Percentiles rank a stretch among this genome's conserved stretches.
These are phyloP conservation scores for Hippocampus guttulatus DNA, from an alignment of 2,113 vertebrate genomes.

Conservation along the genomic window DNA sequence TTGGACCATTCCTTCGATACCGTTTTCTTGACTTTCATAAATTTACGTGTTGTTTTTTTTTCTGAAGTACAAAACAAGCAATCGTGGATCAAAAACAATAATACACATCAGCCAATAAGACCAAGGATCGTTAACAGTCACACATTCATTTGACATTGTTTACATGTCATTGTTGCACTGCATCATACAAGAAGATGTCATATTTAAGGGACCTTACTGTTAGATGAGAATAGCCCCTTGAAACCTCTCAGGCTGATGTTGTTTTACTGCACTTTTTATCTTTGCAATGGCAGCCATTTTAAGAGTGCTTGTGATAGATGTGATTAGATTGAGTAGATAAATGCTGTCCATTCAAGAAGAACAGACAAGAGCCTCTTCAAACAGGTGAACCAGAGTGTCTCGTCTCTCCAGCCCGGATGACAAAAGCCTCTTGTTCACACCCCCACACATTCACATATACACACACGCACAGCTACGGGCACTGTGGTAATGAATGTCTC, in stretches of 20 bases:
- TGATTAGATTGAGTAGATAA: neutral
- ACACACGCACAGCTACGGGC: slow-evolving; percentile 8
- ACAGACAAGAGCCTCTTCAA: slow-evolving; percentile 4
- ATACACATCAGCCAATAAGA: no score
- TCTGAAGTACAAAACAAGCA: no score
- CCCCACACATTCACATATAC: neutral
- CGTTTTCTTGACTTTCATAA: no score
- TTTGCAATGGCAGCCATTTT: neutral
- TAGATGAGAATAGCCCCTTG: neutral
- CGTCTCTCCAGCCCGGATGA: slow-evolving; percentile 26
- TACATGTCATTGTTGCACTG: no score
- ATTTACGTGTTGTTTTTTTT: no score
- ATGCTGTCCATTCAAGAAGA: neutral
- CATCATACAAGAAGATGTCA: neutral
- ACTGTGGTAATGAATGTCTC: slow-evolving; percentile 17
- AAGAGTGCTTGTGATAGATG: neutral
- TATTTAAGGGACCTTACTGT: neutral
- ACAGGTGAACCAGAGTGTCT: slow-evolving; percentile 25
- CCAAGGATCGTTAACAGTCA: no score
- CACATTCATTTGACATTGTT: no score
- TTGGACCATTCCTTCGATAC: no score
- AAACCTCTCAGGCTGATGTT: neutral
- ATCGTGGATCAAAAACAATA: no score
- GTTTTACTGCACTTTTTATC: neutral
- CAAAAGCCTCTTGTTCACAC: slow-evolving; percentile 11